Conservation (phyloP, 2,113 vertebrate species). For the Coryphaenoides rupestris region DNA sequence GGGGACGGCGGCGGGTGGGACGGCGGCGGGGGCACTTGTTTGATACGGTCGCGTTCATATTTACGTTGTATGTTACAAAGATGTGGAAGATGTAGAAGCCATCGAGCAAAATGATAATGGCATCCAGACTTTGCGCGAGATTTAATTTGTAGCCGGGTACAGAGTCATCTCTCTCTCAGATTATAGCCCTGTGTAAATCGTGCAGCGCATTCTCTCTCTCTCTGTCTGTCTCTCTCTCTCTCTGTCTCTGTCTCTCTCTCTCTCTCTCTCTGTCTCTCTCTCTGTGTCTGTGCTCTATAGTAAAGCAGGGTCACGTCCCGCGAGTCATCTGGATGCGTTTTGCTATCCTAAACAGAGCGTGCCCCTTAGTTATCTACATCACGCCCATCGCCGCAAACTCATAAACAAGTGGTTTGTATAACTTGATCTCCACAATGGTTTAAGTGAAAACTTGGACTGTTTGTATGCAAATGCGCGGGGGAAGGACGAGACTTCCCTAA, state of each 20-base stretch:
- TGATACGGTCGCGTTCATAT: slow-evolving; percentile 64
- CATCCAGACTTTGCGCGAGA: slow-evolving; percentile 70
- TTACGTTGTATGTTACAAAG: slow-evolving; percentile 73
- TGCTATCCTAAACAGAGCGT: slow-evolving; percentile 57
- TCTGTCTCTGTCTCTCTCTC: slow-evolving; percentile 52
- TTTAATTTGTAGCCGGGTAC: slow-evolving; percentile 76
- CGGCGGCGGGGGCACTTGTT: too few relatives aligned
- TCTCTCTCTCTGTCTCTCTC: slow-evolving; percentile 68
- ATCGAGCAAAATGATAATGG: slow-evolving; percentile 69
- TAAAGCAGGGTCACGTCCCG: slow-evolving; percentile 47
- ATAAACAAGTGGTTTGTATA: slow-evolving; percentile 47
- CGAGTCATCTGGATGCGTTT: slow-evolving; percentile 75
- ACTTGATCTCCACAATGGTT: slow-evolving; percentile 36
- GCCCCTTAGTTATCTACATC: slow-evolving; percentile 55
- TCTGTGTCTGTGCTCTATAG: slow-evolving; percentile 53
- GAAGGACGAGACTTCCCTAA: slow-evolving; percentile 32
- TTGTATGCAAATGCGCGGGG: slow-evolving; percentile 49
- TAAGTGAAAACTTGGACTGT: slow-evolving; percentile 15
- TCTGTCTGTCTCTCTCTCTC: slow-evolving; percentile 56
- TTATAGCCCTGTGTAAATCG: slow-evolving; percentile 67
- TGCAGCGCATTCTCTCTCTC: slow-evolving; percentile 49
- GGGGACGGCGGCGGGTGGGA: too few relatives aligned
- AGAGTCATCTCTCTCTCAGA: slow-evolving; percentile 69
- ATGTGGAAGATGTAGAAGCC: too few relatives aligned
- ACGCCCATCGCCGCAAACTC: slow-evolving; percentile 48